Base-by-base conservation (phyloP, 1,140 invertebrate species). In the Bombus terrestris region DNA sequence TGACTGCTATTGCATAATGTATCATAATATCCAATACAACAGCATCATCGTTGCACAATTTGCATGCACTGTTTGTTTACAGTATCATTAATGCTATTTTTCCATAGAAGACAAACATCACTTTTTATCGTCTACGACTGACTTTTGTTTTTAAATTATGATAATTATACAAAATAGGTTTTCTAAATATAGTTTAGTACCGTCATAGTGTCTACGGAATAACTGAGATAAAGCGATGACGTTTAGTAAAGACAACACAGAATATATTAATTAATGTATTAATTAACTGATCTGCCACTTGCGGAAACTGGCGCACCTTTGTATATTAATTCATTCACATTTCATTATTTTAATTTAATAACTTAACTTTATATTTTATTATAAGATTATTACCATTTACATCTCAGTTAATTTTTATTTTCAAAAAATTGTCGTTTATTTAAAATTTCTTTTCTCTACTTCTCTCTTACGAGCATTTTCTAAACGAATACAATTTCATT, bases 1-100 rank as follows among this genome's bases (percentile, higher is more conserved):
- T 28, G 53, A 35, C 25, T 59, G 35, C 13, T 25, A 22, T 77
- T 77, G 37, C 57, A 77, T 77, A 77, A 64, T 77, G 15, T 41
- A 59, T n/a, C 53, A 25, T 39, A 39, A 59, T 39, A 28, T 77
- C 37, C 8, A n/a, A 41, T 77, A 37, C 18, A 59, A 75, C 25
- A 53, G 32, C 25, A 41, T 77, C 35, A 22, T 76, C 47, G 25
- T 76, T 64, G 1, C 15, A 28, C 28, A 62, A 64, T 77, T 76
- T 59, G 9, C 3, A 9, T 39, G 2, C 53, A n/a, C 5, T 39
- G 15, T 77, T 59, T 57, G 22, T 76, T n/a, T 41, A 41, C 15
- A 39, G n/a, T 39, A 18, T n/a, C 39, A 47, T 39, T 72, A 41
- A 73, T 43, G 3, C 3, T 5, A 53, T 5, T 53, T 74, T 53